Percentiles rank a stretch among this genome's conserved stretches.
phyloP scores from a whole-genome alignment of 2,797 vertebrate genomes.

The Otolemur crassicaudatus region DNA sequence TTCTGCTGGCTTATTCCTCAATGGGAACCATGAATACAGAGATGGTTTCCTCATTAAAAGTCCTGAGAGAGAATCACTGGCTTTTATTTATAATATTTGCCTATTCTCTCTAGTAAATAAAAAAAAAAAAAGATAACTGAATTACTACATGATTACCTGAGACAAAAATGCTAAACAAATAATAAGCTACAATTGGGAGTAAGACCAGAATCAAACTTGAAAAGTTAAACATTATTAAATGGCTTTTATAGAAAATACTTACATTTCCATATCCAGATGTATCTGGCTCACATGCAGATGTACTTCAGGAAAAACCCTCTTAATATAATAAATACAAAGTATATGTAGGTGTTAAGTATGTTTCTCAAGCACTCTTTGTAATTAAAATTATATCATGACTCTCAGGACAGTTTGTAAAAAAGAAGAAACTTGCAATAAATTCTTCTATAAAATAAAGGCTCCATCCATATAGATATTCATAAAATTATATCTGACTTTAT shows the following conservation, averaged over 20 bases:
- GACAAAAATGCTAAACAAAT: not conserved
- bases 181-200: not conserved
- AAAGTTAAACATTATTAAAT: slow-evolving; percentile 43
- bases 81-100: not conserved
- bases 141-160: not conserved
- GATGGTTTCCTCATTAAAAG: not conserved
- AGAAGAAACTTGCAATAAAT: slow-evolving; percentile 34
- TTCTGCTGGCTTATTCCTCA: slow-evolving; percentile 29
- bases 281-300: not conserved
- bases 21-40: not conserved
- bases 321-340: not conserved
- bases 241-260: not conserved
- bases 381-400: slow-evolving; percentile 30
- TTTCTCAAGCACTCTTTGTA: slow-evolving; percentile 41
- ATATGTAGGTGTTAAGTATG: not conserved
- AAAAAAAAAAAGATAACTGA: not conserved
- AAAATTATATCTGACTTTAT: slow-evolving; percentile 34
- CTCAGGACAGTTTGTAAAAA: slow-evolving; percentile 35
- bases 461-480: not conserved
- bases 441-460: slow-evolving; percentile 30
- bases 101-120: not conserved
- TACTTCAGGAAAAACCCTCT: not conserved
- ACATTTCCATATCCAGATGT: slow-evolving; percentile 16
- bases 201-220: not conserved
- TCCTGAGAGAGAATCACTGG: not conserved